Base-by-base conservation (phyloP, 2,797 vertebrate genomes). In the Enteromius radiatus region DNA sequence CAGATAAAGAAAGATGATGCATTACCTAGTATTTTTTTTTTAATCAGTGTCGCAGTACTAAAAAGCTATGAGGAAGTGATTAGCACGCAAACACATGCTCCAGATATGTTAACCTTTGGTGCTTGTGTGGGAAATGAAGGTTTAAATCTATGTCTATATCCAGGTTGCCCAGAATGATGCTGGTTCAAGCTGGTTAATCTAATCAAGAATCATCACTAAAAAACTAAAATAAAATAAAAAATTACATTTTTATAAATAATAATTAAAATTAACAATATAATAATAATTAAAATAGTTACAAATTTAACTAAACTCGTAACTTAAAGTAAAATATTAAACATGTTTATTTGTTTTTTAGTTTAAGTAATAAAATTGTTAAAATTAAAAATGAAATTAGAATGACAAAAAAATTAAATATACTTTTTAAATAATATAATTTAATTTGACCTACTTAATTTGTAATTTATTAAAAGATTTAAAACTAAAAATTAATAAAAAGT, bases 1-100 rank as follows among this genome's bases (percentile, higher is more conserved):
- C 54, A 63, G 14, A 68, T 45, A 79, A 69, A 80, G n/a, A 26
- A 17, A 81, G 28, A 49, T 21, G 28, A 81, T 74, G 11, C n/a
- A 52, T 75, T 81, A n/a, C 33, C 3, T 63, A 47, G 45, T 4
- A 76, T 59, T 7, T 47, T 73, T 52, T 31, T 73, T 33, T 73
- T 10, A 71, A 71, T 49, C 23, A 33, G 11, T 74, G 28, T 28
- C 61, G n/a, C 31, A 26, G 4, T 15, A 43, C n/a, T 26, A 43
- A 76, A 28, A 76, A 43, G 8, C 0, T 31, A 36, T 8, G 26
- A 5, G 31, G n/a, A 61, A 41, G 23, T 19, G 9, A 19, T 45
- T 26, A 45, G 23, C n/a, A 45, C 17, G 14, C 23, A 70, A 26
- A 56, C 73, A 23, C 28, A 23, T 21, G 3, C 11, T 75, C 7